phyloP scores from a whole-genome alignment of 2,888 invertebrate species.

The Pheosia gnoma region DNA sequence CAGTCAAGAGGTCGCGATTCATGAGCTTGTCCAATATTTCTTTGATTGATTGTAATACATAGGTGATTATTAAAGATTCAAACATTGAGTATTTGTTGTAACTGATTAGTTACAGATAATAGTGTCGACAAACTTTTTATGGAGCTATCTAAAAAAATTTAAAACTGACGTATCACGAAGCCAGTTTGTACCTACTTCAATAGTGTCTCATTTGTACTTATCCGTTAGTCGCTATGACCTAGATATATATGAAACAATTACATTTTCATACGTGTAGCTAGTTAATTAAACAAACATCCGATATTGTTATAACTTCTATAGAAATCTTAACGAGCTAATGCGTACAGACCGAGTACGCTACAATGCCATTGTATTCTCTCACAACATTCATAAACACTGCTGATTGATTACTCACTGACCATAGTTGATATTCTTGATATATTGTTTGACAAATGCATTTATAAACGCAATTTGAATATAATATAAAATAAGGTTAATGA shows the following conservation, averaged over 20 bases:
- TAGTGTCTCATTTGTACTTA: background rate
- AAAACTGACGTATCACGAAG: too few species aligned
- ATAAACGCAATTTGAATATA: conserved; percentile 43
- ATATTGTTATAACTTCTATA: conserved; percentile 2
- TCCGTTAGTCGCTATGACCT: background rate
- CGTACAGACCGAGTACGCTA: conserved; percentile 1
- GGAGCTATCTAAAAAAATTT: too few species aligned
- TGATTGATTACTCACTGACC: conserved; percentile 36
- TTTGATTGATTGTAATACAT: too few species aligned
- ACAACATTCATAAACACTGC: conserved; percentile 20
- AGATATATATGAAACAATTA: background rate
- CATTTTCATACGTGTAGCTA: background rate
- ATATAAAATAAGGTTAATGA: conserved; percentile 44
- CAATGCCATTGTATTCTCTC: conserved; percentile 19
- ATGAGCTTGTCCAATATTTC: too few species aligned
- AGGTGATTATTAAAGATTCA: too few species aligned
- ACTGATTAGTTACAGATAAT: too few species aligned
- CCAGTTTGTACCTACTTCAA: too few species aligned
- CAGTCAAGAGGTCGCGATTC: too few species aligned
- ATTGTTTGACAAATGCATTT: conserved; percentile 45
- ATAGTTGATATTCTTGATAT: conserved; percentile 32
- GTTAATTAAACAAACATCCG: conserved; percentile 2
- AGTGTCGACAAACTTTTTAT: too few species aligned
- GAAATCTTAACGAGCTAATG: conserved; percentile 5
- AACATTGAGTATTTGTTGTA: too few species aligned